phyloP scores from a whole-genome alignment of 35 echinoderm and acorn worm species.

The Lytechinus pictus region DNA sequence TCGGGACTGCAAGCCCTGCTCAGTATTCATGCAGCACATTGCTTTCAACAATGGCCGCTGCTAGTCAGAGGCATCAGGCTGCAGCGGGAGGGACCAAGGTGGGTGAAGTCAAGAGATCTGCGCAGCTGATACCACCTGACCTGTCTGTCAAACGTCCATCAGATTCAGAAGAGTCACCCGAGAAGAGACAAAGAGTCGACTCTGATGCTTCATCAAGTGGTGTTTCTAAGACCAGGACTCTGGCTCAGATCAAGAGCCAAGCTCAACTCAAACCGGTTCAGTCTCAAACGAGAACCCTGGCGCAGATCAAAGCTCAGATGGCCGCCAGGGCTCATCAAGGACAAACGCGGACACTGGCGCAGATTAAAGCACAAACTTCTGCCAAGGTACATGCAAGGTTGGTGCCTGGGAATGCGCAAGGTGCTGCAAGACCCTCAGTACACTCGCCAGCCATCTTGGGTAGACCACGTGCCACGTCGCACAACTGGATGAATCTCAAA shows the following conservation, averaged over 20 bases:
- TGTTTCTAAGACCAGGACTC: slow-evolving; percentile 73
- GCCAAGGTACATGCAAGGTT: slow-evolving; percentile 74
- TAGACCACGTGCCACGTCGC: slow-evolving; percentile 56
- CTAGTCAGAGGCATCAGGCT: slow-evolving; percentile 76
- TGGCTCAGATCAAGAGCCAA: slow-evolving; percentile 96
- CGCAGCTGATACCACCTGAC: slow-evolving; percentile 50
- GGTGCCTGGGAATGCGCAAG: slow-evolving; percentile 50
- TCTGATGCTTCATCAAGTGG: background rate
- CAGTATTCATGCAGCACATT: slow-evolving; percentile 80
- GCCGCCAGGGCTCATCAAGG: slow-evolving; percentile 75
- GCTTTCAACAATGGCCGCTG: slow-evolving; percentile 83
- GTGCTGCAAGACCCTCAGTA: slow-evolving; percentile 56
- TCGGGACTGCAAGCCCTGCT: background rate
- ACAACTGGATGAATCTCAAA: slow-evolving; percentile 84
- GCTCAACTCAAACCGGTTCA: slow-evolving; percentile 55
- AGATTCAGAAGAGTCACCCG: slow-evolving; percentile 20
- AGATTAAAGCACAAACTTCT: slow-evolving; percentile 91
- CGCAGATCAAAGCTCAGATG: slow-evolving; percentile 96
- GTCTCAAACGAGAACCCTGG: slow-evolving; percentile 89
- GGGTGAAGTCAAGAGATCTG: slow-evolving; percentile 49
- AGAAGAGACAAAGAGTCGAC: slow-evolving; percentile 54
- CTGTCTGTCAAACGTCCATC: slow-evolving; percentile 44
- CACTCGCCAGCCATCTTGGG: slow-evolving; percentile 80
- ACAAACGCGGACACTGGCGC: slow-evolving; percentile 84
- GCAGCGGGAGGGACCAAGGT: slow-evolving; percentile 41